Evolutionary conservation across 2,888 invertebrate species (phyloP), one percentile per base, ranked within the genome.

Genomic region (Anagyrus pseudococci): DNA sequence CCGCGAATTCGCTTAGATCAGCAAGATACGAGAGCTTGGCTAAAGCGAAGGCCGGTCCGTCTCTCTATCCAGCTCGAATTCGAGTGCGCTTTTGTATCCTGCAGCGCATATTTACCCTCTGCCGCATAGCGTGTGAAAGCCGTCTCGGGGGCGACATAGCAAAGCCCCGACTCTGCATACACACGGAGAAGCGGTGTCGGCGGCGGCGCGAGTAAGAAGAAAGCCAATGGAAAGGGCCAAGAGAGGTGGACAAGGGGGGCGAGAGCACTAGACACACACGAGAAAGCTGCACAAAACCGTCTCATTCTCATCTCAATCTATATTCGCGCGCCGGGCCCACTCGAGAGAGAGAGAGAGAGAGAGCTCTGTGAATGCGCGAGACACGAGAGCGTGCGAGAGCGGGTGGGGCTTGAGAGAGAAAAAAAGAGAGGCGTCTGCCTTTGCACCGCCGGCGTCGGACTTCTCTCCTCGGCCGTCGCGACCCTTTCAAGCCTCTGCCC

Each of bases 251-350:
- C n/a, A n/a, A n/a, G n/a, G n/a, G n/a, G n/a, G n/a, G n/a, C n/a
- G n/a, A n/a, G n/a, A n/a, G n/a, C n/a, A n/a, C n/a, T n/a, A n/a
- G n/a, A n/a, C n/a, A n/a, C n/a, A n/a, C n/a, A n/a, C n/a, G n/a
- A n/a, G n/a, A n/a, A n/a, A n/a, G n/a, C n/a, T n/a, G n/a, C n/a
- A n/a, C n/a, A n/a, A n/a, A n/a, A n/a, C n/a, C n/a, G n/a, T n/a
- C 80, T 80, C 80, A 80, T 80, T 79, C 80, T 75, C 80, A 78
- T 79, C 77, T 78, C 79, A 80, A 80, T 80, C 79, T 80, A 80
- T 80, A 80, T 80, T 80, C 80, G 80, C 79, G 78, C 80, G 79
- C 78, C 79, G 77, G 17, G 41, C 40, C n/a, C 8, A 13, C 20
- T 19, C 26, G 7, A 44, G 19, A 29, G 46, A 29, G 20, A 49